Conservation (phyloP, 2,888 invertebrate species). For the Thymelicus acteon region DNA sequence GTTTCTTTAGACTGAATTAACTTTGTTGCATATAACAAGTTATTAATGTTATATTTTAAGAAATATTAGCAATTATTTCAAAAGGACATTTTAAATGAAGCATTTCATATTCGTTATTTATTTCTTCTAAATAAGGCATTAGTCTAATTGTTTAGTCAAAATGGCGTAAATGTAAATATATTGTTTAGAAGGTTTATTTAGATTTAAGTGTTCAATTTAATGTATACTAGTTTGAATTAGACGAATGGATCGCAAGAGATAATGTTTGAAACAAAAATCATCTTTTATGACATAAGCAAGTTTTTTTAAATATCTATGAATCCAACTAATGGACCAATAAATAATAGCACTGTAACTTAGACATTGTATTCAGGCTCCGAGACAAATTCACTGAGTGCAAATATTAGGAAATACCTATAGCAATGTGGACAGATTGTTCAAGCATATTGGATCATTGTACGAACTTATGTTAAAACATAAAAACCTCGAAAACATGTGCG, state of each 20-base stretch:
- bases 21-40: constrained; percentile 70
- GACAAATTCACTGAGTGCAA: constrained; percentile 54
- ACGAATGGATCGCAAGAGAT: constrained; percentile 59
- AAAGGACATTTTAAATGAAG: constrained; percentile 76
- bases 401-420: constrained; percentile 57
- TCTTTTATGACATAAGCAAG: constrained; percentile 58
- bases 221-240: constrained; percentile 78
- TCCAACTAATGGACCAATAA: constrained; percentile 80
- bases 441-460: constrained; percentile 81
- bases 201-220: constrained; percentile 81
- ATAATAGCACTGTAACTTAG: constrained; percentile 62
- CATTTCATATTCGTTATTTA: constrained; percentile 84
- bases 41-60: constrained; percentile 71
- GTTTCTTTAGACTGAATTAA: constrained; percentile 76
- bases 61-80: constrained; percentile 71
- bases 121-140: constrained; percentile 79
- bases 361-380: constrained; percentile 58
- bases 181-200: constrained; percentile 82
- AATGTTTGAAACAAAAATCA: constrained; percentile 61
- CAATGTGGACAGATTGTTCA: constrained; percentile 74
- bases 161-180: constrained; percentile 81
- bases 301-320: constrained; percentile 65
- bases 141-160: constrained; percentile 82
- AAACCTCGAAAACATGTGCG: constrained; percentile 69
- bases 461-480: constrained; percentile 81